phyloP scores from a whole-genome alignment of 2,797 vertebrate species.

The Taeniopygia guttata region DNA sequence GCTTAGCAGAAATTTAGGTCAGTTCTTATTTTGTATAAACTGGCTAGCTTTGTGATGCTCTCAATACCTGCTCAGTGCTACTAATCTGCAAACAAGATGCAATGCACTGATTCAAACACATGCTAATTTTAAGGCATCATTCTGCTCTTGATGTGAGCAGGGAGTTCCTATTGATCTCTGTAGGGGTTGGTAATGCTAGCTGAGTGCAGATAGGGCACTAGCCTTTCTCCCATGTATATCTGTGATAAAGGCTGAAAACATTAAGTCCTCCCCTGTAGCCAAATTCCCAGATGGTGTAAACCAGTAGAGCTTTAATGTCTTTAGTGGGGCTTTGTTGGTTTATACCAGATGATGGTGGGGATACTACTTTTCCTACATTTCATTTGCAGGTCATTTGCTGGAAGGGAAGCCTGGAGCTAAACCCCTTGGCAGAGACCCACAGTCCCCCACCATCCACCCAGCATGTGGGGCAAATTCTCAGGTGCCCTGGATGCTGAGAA shows the following conservation, averaged over 20 bases:
- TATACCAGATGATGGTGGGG: constrained; percentile 46
- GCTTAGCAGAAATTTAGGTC: constrained; percentile 62
- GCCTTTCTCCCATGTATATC: constrained; percentile 42
- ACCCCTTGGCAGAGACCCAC: accelerated
- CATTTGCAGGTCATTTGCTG: constrained; percentile 8
- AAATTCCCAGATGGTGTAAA: constrained; percentile 52
- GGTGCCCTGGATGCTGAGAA: not conserved
- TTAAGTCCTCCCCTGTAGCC: constrained; percentile 12
- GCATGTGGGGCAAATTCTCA: accelerated
- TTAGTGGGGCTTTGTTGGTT: constrained; percentile 41
- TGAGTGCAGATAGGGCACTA: constrained; percentile 42
- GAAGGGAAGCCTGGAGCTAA: constrained; percentile 1
- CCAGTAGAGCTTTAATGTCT: constrained; percentile 51
- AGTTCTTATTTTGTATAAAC: constrained; percentile 48
- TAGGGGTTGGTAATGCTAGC: constrained; percentile 10
- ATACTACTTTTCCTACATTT: constrained; percentile 29
- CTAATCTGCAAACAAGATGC: constrained; percentile 62
- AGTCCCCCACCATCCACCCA: not conserved
- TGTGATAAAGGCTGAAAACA: constrained; percentile 48
- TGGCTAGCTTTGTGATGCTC: constrained; percentile 43
- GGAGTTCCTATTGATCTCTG: constrained; percentile 47
- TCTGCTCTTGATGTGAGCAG: constrained; percentile 47
- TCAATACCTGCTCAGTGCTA: constrained; percentile 49
- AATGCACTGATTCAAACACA: constrained; percentile 42
- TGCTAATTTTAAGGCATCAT: constrained; percentile 61